phyloP scores from a whole-genome alignment of 2,113 vertebrate genomes.

The Notothenia coriiceps region DNA sequence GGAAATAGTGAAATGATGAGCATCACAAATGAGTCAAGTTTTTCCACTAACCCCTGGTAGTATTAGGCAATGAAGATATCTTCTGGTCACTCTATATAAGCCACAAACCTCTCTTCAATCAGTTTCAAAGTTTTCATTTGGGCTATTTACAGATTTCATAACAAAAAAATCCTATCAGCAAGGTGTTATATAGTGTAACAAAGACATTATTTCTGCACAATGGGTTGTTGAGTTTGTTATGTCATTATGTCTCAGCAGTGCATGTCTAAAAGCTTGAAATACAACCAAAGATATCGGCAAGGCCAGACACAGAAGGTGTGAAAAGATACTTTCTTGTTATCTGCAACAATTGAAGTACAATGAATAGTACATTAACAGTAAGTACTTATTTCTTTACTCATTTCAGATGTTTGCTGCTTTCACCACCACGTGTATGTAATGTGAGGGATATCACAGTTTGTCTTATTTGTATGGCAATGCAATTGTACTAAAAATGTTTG shows the following conservation, averaged over 20 bases:
- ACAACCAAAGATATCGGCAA: slow-evolving; percentile 20
- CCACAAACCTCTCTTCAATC: neutral
- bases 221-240: slow-evolving; percentile 19
- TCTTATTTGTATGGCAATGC: neutral
- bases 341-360: slow-evolving; percentile 42
- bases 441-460: slow-evolving; percentile 14
- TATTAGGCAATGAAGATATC: neutral
- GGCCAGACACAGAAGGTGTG: slow-evolving; percentile 24
- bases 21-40: neutral
- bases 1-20: neutral
- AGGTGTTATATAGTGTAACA: neutral
- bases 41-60: neutral
- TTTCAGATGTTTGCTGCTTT: slow-evolving; percentile 2
- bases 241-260: slow-evolving; percentile 28
- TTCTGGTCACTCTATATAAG: neutral
- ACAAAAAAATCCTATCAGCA: slow-evolving; percentile 2
- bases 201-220: neutral
- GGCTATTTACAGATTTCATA: neutral
- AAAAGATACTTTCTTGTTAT: slow-evolving; percentile 42
- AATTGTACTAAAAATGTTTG: slow-evolving; percentile 14
- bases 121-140: neutral
- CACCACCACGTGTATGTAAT: neutral
- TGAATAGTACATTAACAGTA: slow-evolving; percentile 21
- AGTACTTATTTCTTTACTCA: slow-evolving; percentile 14
- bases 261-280: slow-evolving; percentile 42